Evolutionary conservation across 2,888 invertebrate genomes (phyloP), one percentile per base, ranked within the genome.

Genomic region (Chesias legatella): DNA sequence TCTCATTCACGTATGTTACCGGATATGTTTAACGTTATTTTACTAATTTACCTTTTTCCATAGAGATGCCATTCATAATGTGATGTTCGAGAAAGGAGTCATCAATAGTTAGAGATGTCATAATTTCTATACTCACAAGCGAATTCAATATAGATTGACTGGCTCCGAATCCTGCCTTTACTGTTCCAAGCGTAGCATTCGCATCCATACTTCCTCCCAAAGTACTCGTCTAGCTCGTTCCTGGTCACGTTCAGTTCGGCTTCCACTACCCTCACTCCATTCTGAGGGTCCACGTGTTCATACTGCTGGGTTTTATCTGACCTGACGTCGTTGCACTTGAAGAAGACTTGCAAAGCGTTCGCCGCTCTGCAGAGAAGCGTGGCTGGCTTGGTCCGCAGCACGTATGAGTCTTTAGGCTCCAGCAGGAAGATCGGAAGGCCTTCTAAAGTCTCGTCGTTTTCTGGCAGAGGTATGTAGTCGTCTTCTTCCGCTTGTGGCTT

Each of bases 341-440:
- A 96, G 69, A 73, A 84, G 7, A 91, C 92, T 77, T 95, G 92
- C n/a, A 97, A 89, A 10, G 98, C 96, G 77, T 97, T 95, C 3
- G 95, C 94, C 0, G 97, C 98, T 60, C 94, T 92, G 72, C 99
- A 99, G 34, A 93, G 91, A 21, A 99, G 85, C 1, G 92, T 92
- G 0, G 97, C 97, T 21, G 98, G 96, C 60, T 95, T 94, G 64
- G 93, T 95, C 70, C 96, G 94, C 26, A 97, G 92, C 47, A 98
- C 96, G 80, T 93, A 98, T 1, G 95, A 91, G 73, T 95, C 94
- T 63, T 94, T 92, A 1, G 98, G 98, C 72, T 98, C 96, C 50
- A 92, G 89, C 9, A 96, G 90, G 73, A 98, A 98, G 53, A 95
- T 92, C 7, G 98, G 97, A 51, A 94, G 81, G 26, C 94, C 92